These are phyloP conservation scores for Cynoglossus semilaevis DNA, from an alignment of 2,113 vertebrate species.

Conservation along the genomic window DNA sequence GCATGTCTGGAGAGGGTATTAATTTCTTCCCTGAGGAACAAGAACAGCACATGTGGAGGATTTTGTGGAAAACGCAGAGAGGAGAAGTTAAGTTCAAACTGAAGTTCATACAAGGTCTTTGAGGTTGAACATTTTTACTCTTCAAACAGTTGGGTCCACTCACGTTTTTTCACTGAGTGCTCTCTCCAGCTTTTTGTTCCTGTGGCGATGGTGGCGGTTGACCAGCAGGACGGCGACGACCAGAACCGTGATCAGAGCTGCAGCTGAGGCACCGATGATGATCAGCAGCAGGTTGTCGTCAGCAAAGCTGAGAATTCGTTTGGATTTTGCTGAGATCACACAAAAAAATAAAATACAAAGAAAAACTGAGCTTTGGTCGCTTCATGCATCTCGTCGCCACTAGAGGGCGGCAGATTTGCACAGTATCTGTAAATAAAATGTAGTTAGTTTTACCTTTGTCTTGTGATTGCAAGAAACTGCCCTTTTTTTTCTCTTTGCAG, in stretches of 20 bases:
- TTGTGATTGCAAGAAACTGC: no score
- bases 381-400: conserved; percentile 14
- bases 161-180: conserved; percentile 83
- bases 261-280: conserved; percentile 75
- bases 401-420: conserved; percentile 46
- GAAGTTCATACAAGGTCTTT: not conserved
- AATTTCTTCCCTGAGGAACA: conserved; percentile 80
- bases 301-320: not conserved
- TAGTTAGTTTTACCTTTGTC: no score
- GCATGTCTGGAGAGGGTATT: conserved; percentile 82
- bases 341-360: not conserved
- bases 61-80: no score
- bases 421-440: no score
- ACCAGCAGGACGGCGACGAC: conserved; percentile 81
- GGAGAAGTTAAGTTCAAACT: conserved; percentile 5
- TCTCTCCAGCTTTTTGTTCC: conserved; percentile 80
- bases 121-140: no score
- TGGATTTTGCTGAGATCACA: conserved; percentile 13
- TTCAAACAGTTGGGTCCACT: conserved; percentile 41
- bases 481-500: no score
- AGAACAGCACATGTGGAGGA: conserved; percentile 13
- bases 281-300: conserved; percentile 77
- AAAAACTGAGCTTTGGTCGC: not conserved
- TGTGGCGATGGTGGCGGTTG: conserved; percentile 79
- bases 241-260: conserved; percentile 77